phyloP scores from a whole-genome alignment of 1,140 invertebrate species.

The Listronotus oregonensis region DNA sequence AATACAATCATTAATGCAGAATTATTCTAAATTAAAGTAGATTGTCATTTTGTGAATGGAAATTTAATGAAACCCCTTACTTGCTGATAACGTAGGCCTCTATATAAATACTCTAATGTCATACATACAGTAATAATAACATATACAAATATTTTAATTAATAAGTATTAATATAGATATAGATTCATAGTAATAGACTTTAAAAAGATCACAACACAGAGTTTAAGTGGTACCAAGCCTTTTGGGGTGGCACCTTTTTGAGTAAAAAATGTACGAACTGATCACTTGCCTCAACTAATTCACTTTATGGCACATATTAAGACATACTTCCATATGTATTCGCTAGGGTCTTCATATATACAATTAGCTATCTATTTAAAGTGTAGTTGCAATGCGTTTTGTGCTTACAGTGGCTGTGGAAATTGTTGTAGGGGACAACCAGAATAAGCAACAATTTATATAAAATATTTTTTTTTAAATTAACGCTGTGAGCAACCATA shows the following conservation, averaged over 20 bases:
- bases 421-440: neutral
- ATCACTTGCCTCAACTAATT: conserved; percentile 27
- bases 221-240: conserved; percentile 49
- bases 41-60: conserved; percentile 53
- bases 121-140: conserved; percentile 53
- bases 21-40: conserved; percentile 45
- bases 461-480: neutral
- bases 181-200: conserved; percentile 59
- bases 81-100: conserved; percentile 40
- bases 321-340: conserved; percentile 31
- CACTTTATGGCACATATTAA: conserved; percentile 44
- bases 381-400: conserved; percentile 1
- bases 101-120: conserved; percentile 44
- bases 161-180: conserved; percentile 57
- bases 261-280: conserved; percentile 45
- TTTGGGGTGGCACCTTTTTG: conserved; percentile 39
- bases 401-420: neutral
- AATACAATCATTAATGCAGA: conserved; percentile 42
- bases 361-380: neutral
- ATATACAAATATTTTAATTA: conserved; percentile 56
- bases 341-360: conserved; percentile 6
- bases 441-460: no score
- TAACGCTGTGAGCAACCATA: neutral
- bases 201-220: conserved; percentile 59
- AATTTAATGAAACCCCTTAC: conserved; percentile 32